Evolutionary conservation across 2,113 vertebrate species (phyloP), one percentile per base, ranked within the genome.

Genomic region (Canis aureus): DNA sequence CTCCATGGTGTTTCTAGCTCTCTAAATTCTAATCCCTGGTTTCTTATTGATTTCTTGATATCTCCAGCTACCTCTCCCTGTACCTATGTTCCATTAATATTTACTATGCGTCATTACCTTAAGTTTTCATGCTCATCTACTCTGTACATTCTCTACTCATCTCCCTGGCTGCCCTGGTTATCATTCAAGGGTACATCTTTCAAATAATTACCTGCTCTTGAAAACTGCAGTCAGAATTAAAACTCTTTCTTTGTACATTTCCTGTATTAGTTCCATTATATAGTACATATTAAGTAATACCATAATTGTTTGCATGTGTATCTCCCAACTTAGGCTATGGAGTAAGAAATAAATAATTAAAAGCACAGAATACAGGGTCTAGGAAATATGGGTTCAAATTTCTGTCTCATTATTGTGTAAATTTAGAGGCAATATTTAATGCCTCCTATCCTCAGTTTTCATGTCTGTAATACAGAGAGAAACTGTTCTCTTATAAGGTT

Each of bases 311-410:
- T 66, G 20, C 13, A 43, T 57, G 12, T 11, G 10, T n/a, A 51
- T 69, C 23, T 92, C 69, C 53, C 88, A 67, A 83, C 19, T 89
- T 95, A 86, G 60, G 16, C 29, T 76, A 66, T 6, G 43, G 13
- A 76, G 11, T 80, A 82, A 91, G 7, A 91, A 82, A 7, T 66
- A 67, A 87, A 76, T 53, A 27, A 1, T 49, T 89, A 81, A 94
- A 78, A 94, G 25, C 20, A 91, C 2, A 51, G 8, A 76, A 17
- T 71, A 8, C 0, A 91, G 3, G 19, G 1, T 64, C 13, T 78
- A 79, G 57, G 32, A 97, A 94, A 91, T 53, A 81, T 0, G 76
- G 53, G 11, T 64, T 60, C 67, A 86, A 93, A 83, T 89, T 86
- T 23, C 49, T 95, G 25, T 27, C 89, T 78, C 11, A 53, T 4